Evolutionary conservation across 2,888 invertebrate genomes (phyloP).

Genomic region (Dasysyrphus albostriatus): DNA sequence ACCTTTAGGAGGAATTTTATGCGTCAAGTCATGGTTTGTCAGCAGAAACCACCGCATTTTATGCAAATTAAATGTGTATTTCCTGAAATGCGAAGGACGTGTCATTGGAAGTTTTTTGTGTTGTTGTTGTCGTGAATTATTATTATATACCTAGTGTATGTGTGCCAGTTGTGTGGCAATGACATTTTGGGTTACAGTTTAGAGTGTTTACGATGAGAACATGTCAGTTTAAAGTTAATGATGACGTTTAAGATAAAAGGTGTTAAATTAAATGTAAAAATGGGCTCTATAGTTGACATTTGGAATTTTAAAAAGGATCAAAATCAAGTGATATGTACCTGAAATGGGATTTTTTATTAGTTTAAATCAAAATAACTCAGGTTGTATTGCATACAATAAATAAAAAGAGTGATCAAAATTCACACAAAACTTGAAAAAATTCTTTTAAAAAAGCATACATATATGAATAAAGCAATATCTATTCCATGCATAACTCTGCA

Average conservation of each 20-base stretch:
- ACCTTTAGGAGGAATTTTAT: slow-evolving; percentile 4
- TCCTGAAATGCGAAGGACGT: slow-evolving; percentile 55
- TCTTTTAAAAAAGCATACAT: no score
- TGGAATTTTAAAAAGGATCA: no score
- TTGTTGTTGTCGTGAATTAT: slow-evolving; percentile 2
- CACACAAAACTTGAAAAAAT: no score
- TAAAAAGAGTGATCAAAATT: no score
- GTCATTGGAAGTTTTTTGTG: slow-evolving; percentile 25
- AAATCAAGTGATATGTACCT: no score
- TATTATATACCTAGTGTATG: neutral
- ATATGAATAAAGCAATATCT: no score
- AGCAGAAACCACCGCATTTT: slow-evolving; percentile 46
- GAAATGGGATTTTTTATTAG: no score
- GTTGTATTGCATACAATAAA: no score
- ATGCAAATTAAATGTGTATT: slow-evolving; percentile 63
- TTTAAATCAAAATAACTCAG: no score
- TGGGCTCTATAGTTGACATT: no score
- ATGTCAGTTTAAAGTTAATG: neutral
- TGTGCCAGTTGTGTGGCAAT: slow-evolving; percentile 7
- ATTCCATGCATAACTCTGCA: no score
- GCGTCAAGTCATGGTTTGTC: slow-evolving; percentile 29
- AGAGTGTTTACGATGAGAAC: neutral
- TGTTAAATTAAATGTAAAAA: neutral
- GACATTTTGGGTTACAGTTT: neutral
- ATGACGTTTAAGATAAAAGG: slow-evolving; percentile 5